Conservation (phyloP, 1,140 invertebrate species). For the Scaptodrosophila lebanonensis region DNA sequence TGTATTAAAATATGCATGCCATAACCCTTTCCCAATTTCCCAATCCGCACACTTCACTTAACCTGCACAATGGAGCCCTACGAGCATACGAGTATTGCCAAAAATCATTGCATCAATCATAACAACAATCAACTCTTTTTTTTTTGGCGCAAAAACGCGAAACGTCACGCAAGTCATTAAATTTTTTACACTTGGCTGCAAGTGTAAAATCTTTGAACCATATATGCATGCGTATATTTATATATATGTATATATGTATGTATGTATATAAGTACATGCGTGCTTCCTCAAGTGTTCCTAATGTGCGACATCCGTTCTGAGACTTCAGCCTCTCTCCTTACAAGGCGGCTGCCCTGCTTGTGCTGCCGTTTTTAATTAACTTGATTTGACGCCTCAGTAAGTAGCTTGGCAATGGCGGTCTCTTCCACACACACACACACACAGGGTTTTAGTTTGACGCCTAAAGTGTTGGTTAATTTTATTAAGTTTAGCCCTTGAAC, state of each 20-base stretch:
- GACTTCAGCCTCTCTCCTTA: slow-evolving; percentile 7
- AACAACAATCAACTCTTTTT: slow-evolving; percentile 42
- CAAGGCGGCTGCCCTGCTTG: slow-evolving; percentile 13
- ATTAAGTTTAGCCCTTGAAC: slow-evolving; percentile 20
- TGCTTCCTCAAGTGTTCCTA: slow-evolving; percentile 68
- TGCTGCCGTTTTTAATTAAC: slow-evolving; percentile 67
- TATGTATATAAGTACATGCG: slow-evolving; percentile 21
- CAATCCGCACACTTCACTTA: slow-evolving; percentile 45
- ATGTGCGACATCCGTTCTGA: slow-evolving; percentile 74
- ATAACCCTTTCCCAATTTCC: slow-evolving; percentile 17
- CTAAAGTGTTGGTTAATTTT: slow-evolving; percentile 27
- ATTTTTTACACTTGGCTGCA: slow-evolving; percentile 67
- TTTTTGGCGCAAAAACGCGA: no score
- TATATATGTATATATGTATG: no score
- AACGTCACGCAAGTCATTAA: slow-evolving; percentile 59
- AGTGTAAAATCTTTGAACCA: slow-evolving; percentile 36
- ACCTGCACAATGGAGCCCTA: slow-evolving; percentile 39
- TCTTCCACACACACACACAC: no score
- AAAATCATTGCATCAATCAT: slow-evolving; percentile 45
- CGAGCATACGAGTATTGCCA: slow-evolving; percentile 46
- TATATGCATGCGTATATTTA: no score
- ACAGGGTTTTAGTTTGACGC: background rate
- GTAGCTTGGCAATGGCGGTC: no score
- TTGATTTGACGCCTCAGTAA: slow-evolving; percentile 75
- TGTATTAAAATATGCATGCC: slow-evolving; percentile 14